phyloP scores from a whole-genome alignment of 2,888 invertebrate species.

The Andrena haemorrhoa region DNA sequence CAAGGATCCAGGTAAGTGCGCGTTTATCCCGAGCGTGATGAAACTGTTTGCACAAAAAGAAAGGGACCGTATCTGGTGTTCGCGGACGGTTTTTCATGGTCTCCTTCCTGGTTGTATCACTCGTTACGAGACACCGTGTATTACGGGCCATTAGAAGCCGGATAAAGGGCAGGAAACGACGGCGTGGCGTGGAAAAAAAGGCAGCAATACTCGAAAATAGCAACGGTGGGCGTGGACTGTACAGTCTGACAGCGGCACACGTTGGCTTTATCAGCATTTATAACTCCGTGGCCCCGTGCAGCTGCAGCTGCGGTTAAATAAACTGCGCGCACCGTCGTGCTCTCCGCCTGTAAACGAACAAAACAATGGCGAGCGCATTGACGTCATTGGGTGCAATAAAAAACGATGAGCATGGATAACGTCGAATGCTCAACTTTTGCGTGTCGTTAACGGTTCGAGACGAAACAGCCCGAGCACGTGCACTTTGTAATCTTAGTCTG shows the following conservation, averaged over 20 bases:
- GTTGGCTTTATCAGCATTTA: conserved; percentile 67
- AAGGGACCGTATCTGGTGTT: background rate
- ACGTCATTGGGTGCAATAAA: conserved; percentile 58
- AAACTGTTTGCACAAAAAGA: background rate
- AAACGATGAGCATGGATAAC: conserved; percentile 45
- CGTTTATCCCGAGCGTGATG: background rate
- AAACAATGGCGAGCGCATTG: conserved; percentile 66
- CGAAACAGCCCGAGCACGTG: conserved; percentile 1
- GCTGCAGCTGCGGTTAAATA: conserved; percentile 67
- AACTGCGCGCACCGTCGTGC: conserved; percentile 51
- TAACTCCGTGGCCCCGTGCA: conserved; percentile 58
- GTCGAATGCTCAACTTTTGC: conserved; percentile 42
- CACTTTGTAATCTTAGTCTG: conserved; percentile 9
- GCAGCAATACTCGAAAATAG: conserved; percentile 59
- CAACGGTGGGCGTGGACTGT: conserved; percentile 45
- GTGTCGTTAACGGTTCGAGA: conserved; percentile 39
- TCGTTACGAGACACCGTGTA: background rate
- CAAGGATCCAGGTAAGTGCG: background rate
- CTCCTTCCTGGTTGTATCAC: background rate
- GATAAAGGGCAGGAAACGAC: conserved; percentile 28
- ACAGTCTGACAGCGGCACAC: conserved; percentile 44
- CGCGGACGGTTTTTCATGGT: background rate
- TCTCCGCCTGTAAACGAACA: conserved; percentile 56
- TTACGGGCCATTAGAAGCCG: conserved; percentile 2
- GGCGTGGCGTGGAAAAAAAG: conserved; percentile 32